Evolutionary conservation across 2,888 invertebrate genomes (phyloP).

Genomic region (Ormia ochracea): DNA sequence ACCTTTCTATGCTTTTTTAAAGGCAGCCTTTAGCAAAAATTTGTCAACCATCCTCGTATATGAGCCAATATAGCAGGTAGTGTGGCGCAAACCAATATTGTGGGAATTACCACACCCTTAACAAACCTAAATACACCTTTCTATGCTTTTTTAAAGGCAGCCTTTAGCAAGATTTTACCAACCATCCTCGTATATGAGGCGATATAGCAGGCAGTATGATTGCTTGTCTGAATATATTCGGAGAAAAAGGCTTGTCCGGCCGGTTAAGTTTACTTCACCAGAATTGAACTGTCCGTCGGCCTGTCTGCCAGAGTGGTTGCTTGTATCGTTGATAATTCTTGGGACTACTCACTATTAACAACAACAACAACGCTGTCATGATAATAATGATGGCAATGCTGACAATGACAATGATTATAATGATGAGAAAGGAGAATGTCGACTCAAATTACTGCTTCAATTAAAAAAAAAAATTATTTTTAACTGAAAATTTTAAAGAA

Average conservation of each 20-base stretch:
- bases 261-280: slow-evolving; percentile 54
- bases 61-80: slow-evolving; percentile 5
- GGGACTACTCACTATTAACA: slow-evolving; percentile 35
- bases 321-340: slow-evolving; percentile 25
- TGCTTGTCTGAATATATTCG: slow-evolving; percentile 44
- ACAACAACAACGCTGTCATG: not conserved
- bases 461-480: slow-evolving; percentile 49
- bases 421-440: slow-evolving; percentile 53
- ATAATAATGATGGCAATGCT: slow-evolving; percentile 46
- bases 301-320: slow-evolving; percentile 4
- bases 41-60: not conserved
- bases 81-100: no score
- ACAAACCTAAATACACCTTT: no score
- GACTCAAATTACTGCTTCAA: slow-evolving; percentile 60
- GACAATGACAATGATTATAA: slow-evolving; percentile 44
- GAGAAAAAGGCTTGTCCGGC: slow-evolving; percentile 52
- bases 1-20: no score
- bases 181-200: not conserved
- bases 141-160: no score
- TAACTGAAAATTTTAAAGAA: not conserved
- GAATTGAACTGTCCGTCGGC: slow-evolving; percentile 50
- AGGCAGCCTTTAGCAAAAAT: not conserved
- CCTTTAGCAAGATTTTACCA: not conserved
- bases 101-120: no score
- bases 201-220: slow-evolving; percentile 14